Base-by-base conservation (phyloP, 2,113 vertebrate genomes). In the Oenanthe oenanthe region DNA sequence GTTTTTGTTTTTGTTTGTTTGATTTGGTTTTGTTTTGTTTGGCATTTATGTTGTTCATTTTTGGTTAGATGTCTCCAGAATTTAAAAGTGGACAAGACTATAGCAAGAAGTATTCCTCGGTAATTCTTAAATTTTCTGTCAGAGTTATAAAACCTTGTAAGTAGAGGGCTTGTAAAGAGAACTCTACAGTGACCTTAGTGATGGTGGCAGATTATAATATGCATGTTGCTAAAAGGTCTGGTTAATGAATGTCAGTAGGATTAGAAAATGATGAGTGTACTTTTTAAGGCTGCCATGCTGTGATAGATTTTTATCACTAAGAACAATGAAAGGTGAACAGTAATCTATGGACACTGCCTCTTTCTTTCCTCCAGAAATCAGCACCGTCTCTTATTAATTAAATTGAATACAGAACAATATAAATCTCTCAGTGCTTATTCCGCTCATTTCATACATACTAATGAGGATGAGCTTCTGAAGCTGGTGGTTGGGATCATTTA, bases 371-470 rank as follows among this genome's bases (percentile, higher is more conserved):
- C 62, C 65, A 89, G 94, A 97, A 97, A 96, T 87, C 16, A 4
- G 54, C 50, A 92, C 43, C 4, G 1, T 95, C 83, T 95, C 92
- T 96, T 97, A 97, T 97, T 98, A 97, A 97, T 97, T 97, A 97
- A 97, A 95, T 97, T 84, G 93, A 87, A 88, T 85, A 82, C 67
- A 93, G 94, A 92, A 89, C 78, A 91, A 88, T 96, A 79, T 97
- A 97, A 95, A 95, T 97, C 94, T 98, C 91, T 54, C 40, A n/a
- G 73, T 95, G 96, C 89, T 95, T 94, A 94, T 93, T 97, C 76
- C 34, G 25, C 82, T 97, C 89, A 85, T 93, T 95, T 97, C 96
- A 95, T 97, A 85, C 95, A 97, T 98, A 96, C 96, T 98, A 97
- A 98, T 96, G 85, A 98, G 96, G 94, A 82, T 19, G 26, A 90